Evolutionary conservation across 2,113 vertebrate genomes (phyloP).

Genomic region (Indicator indicator): DNA sequence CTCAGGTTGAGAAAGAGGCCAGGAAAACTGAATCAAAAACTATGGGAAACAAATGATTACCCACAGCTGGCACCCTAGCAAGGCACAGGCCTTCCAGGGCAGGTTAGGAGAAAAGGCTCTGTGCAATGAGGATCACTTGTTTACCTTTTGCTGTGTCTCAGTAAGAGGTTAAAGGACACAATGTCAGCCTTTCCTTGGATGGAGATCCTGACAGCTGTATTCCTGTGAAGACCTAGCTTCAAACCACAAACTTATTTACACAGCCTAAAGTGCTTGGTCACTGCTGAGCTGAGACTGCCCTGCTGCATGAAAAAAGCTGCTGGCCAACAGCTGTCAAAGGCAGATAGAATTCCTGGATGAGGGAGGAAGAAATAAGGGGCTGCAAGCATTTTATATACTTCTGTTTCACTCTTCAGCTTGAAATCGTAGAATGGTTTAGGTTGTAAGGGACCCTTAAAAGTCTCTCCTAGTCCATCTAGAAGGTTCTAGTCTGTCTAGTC

Average conservation of each 20-base stretch:
- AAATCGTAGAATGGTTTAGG: not conserved
- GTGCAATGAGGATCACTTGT: not conserved
- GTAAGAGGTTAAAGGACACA: not conserved
- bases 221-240: not conserved
- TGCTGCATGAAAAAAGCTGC: not conserved
- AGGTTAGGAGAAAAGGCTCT: not conserved
- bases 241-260: not conserved
- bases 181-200: not conserved
- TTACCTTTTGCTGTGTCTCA: not conserved
- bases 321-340: not conserved
- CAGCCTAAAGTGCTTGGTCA: not conserved
- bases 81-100: not conserved
- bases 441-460: too few relatives aligned
- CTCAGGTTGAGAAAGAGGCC: not conserved
- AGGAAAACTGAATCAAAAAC: not conserved
- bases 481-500: too few relatives aligned
- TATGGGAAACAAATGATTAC: not conserved
- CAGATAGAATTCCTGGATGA: not conserved
- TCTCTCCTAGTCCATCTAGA: too few relatives aligned
- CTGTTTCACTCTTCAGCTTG: not conserved
- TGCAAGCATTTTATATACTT: not conserved
- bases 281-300: not conserved
- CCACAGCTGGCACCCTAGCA: not conserved
- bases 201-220: not conserved
- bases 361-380: not conserved